Conservation (phyloP, 1,140 invertebrate genomes). For the Brachionus plicatilis region DNA sequence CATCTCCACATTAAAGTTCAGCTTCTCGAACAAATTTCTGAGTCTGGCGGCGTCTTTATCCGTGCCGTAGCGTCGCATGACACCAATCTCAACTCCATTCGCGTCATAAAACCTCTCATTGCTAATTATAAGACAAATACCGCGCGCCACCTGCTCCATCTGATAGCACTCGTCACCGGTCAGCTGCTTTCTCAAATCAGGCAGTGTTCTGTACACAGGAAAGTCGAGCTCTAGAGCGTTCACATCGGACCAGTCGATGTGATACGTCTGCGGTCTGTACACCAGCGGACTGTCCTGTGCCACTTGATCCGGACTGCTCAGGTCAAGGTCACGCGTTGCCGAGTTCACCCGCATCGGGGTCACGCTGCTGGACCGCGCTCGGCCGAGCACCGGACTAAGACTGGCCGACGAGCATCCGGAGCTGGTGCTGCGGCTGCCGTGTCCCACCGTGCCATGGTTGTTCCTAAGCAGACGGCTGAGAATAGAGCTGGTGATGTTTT, state of each 20-base stretch:
- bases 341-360: background rate
- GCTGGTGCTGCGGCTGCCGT: background rate
- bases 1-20: slow-evolving; percentile 65
- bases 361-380: background rate
- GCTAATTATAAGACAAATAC: slow-evolving; percentile 82
- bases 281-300: background rate
- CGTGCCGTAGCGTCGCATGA: slow-evolving; percentile 63
- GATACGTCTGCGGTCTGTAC: background rate
- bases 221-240: background rate
- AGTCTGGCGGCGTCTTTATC: slow-evolving; percentile 60
- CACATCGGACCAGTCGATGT: background rate
- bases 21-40: slow-evolving; percentile 61
- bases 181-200: background rate
- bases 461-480: background rate
- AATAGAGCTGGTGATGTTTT: background rate
- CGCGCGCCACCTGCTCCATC: slow-evolving; percentile 75
- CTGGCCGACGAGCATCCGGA: background rate
- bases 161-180: slow-evolving; percentile 10
- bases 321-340: background rate
- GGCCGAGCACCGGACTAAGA: background rate
- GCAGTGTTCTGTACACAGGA: background rate
- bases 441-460: background rate
- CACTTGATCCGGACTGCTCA: background rate
- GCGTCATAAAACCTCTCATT: slow-evolving; percentile 63
- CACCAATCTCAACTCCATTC: slow-evolving; percentile 52